phyloP scores from a whole-genome alignment of 2,797 vertebrate species.

The Pterois miles region DNA sequence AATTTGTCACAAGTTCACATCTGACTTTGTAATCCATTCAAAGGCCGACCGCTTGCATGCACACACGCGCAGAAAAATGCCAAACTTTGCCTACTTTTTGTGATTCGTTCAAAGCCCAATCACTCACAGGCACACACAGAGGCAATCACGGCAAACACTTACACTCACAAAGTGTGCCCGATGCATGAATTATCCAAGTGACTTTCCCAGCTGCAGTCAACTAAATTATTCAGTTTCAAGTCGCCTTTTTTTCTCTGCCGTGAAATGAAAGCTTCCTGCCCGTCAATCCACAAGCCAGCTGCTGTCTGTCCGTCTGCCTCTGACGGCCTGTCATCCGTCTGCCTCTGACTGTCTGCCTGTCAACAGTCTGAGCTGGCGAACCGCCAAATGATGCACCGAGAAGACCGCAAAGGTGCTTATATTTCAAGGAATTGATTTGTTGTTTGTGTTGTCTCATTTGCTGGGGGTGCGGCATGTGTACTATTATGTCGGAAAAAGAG shows the following conservation, averaged over 20 bases:
- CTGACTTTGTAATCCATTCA: slow-evolving; percentile 70
- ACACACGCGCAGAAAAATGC: not conserved
- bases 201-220: slow-evolving; percentile 68
- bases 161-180: slow-evolving; percentile 57
- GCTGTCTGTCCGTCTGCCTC: slow-evolving; percentile 53
- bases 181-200: slow-evolving; percentile 75
- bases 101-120: slow-evolving; percentile 51
- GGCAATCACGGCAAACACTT: slow-evolving; percentile 51
- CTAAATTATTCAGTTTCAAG: slow-evolving; percentile 77
- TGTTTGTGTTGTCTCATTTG: slow-evolving; percentile 26
- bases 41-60: slow-evolving; percentile 1
- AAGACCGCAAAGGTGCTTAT: slow-evolving; percentile 42
- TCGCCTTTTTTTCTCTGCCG: slow-evolving; percentile 29
- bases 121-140: slow-evolving; percentile 14
- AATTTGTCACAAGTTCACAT: slow-evolving; percentile 68
- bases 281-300: slow-evolving; percentile 63
- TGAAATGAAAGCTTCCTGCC: slow-evolving; percentile 56
- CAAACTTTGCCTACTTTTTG: slow-evolving; percentile 31
- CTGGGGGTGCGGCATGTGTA: not conserved
- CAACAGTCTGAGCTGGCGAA: slow-evolving; percentile 34
- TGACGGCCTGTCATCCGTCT: slow-evolving; percentile 33
- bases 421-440: slow-evolving; percentile 36
- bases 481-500: slow-evolving; percentile 2
- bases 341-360: slow-evolving; percentile 26
- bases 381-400: slow-evolving; percentile 30